These are phyloP conservation scores for Meghimatium bilineatum DNA, from an alignment of 2,888 invertebrate genomes.

Conservation along the genomic window DNA sequence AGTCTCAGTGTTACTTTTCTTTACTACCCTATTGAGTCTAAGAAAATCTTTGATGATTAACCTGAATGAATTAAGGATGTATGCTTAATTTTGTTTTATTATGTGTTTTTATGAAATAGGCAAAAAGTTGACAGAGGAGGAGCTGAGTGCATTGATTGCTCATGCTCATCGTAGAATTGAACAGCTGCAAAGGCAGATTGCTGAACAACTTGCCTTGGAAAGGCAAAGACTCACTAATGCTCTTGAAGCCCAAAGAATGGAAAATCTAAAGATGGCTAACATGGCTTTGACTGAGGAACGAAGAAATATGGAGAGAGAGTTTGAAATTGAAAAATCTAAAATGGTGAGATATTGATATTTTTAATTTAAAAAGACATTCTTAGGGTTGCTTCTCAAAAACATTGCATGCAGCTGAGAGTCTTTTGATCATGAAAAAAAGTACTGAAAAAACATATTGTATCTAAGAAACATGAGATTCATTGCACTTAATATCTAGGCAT, in stretches of 20 bases:
- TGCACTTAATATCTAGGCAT: too few relatives aligned
- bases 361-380: too few relatives aligned
- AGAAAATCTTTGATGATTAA: too few relatives aligned
- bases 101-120: constrained; percentile 55
- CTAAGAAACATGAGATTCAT: too few relatives aligned
- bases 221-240: constrained; percentile 82
- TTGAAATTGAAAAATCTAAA: constrained; percentile 84
- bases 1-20: too few relatives aligned
- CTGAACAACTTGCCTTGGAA: constrained; percentile 82
- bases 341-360: constrained; percentile 71
- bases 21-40: too few relatives aligned
- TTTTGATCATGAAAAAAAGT: too few relatives aligned
- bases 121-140: constrained; percentile 81
- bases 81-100: not conserved
- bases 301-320: constrained; percentile 83
- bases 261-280: constrained; percentile 80
- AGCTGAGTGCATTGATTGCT: constrained; percentile 87
- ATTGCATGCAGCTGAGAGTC: too few relatives aligned
- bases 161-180: constrained; percentile 87
- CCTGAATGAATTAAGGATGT: too few relatives aligned
- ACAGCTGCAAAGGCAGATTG: constrained; percentile 86
- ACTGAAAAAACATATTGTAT: too few relatives aligned
- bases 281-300: constrained; percentile 82
- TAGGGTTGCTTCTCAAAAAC: too few relatives aligned
- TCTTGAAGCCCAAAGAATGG: constrained; percentile 81